Percentiles rank a stretch among this genome's conserved stretches.
Evolutionary conservation across 2,113 vertebrate genomes (phyloP).

Genomic region (Periophthalmodon schlosseri): DNA sequence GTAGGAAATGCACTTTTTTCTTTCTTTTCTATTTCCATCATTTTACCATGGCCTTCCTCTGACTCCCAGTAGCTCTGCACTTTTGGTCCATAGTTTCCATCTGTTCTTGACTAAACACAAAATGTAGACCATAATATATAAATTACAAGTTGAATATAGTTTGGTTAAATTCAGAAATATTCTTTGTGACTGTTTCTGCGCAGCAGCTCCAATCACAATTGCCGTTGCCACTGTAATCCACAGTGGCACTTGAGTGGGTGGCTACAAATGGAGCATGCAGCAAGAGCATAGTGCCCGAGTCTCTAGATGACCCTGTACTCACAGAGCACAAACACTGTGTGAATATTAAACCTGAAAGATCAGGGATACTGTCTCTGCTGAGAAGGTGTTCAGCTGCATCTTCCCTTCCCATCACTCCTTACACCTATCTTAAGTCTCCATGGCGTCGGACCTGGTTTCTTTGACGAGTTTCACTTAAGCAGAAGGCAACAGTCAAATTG

Average conservation of each 20-base stretch:
- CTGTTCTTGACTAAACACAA: neutral
- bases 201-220: constrained; percentile 8
- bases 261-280: constrained; percentile 24
- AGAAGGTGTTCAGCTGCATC: neutral
- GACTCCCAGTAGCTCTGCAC: neutral
- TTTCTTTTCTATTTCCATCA: neutral
- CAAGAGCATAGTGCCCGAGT: neutral
- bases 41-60: neutral
- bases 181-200: constrained; percentile 36
- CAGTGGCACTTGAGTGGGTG: constrained; percentile 13
- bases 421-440: neutral
- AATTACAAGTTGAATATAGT: neutral
- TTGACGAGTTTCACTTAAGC: neutral
- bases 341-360: neutral
- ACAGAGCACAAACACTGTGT: constrained; percentile 1
- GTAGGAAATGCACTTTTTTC: neutral
- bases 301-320: neutral
- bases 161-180: constrained; percentile 31
- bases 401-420: neutral
- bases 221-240: neutral
- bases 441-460: neutral
- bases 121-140: neutral
- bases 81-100: neutral
- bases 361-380: neutral
- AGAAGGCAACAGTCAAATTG: neutral